A percentile compares a stretch with the other conserved stretches of the same genome.
Conservation (phyloP, 2,888 invertebrate genomes). For the Byasa hedistus region DNA sequence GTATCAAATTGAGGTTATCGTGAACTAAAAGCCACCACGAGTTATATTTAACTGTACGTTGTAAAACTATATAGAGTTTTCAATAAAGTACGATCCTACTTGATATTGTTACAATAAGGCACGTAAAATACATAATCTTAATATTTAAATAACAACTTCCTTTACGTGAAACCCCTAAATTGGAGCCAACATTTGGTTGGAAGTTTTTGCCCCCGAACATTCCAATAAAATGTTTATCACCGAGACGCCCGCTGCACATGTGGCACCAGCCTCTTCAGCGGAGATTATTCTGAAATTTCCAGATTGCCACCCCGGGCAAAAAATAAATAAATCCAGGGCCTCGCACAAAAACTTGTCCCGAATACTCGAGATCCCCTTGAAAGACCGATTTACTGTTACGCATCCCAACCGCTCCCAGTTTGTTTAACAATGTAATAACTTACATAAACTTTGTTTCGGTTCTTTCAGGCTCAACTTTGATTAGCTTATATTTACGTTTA, state of each 20-base stretch:
- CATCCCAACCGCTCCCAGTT: constrained; percentile 32
- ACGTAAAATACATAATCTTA: constrained; percentile 43
- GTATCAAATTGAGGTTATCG: too few relatives aligned
- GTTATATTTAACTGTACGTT: too few relatives aligned
- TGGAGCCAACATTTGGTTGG: constrained; percentile 72
- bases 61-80: background rate
- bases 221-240: constrained; percentile 80
- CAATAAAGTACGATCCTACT: background rate
- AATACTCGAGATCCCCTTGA: constrained; percentile 73
- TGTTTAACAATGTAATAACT: constrained; percentile 37
- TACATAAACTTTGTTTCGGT: background rate
- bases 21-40: too few relatives aligned
- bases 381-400: constrained; percentile 64
- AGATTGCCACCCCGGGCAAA: constrained; percentile 79
- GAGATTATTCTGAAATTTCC: constrained; percentile 77
- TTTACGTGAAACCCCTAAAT: constrained; percentile 59
- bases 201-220: constrained; percentile 74
- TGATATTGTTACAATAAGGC: constrained; percentile 3
- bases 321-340: constrained; percentile 75
- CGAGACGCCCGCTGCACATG: constrained; percentile 63
- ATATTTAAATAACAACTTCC: constrained; percentile 74
- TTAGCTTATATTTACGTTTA: background rate
- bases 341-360: constrained; percentile 66
- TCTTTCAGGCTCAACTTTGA: background rate
- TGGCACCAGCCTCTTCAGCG: constrained; percentile 62